Evolutionary conservation across 1,140 invertebrate genomes (phyloP), one percentile per base, ranked within the genome.

Genomic region (Zelostemma sp.): DNA sequence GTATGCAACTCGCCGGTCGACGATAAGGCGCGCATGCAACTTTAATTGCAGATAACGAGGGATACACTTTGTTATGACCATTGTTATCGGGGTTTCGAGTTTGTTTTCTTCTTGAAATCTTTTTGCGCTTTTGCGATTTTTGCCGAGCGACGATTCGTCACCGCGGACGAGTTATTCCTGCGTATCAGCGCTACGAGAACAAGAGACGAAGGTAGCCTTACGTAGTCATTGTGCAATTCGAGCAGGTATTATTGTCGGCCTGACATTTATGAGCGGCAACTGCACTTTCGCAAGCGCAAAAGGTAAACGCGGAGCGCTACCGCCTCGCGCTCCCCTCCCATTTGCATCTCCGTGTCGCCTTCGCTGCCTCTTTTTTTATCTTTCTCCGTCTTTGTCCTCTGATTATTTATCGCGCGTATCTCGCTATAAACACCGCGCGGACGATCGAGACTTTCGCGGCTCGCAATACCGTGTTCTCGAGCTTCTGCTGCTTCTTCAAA

Each of bases 321-420:
- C 12, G 51, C n/a, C 8, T 15, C 51, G 46, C 54, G 38, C 48
- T 14, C 16, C 43, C 50, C 49, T 31, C 33, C 18, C 60, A 38
- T 43, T 45, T 33, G 49, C 51, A 46, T 46, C 46, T 53, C 48
- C 15, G 21, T 15, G 48, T 12, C 21, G 49, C 35, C 61, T 45
- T 55, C 59, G 55, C 58, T 51, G 46, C 18, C 62, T 56, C 47
- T 70, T 53, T 66, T 59, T 60, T 43, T 66, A 48, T 63, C 54
- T 49, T 21, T 54, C 56, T 63, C 38, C 21, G 45, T 57, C 21
- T 51, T 67, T 68, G 55, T 68, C 55, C 38, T 9, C 31, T 41
- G 53, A 63, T 68, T 63, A 63, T 63, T 63, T 55, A 68, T 68
- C 31, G 53, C 58, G 38, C 49, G 64, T 57, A 56, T 46, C 53